phyloP scores from a whole-genome alignment of 2,113 vertebrate genomes.

The Phycodurus eques region DNA sequence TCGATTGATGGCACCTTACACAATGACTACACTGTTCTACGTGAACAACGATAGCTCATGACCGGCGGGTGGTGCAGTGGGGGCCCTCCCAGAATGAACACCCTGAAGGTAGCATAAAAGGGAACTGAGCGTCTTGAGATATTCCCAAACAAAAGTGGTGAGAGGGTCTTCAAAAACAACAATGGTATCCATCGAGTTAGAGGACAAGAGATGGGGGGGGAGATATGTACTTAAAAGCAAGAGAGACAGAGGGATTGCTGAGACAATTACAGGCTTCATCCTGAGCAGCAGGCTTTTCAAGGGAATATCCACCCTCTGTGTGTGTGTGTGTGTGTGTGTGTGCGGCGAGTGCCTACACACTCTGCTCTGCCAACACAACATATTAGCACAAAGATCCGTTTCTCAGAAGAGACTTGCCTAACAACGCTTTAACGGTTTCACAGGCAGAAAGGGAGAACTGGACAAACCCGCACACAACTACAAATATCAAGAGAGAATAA shows the following conservation, averaged over 20 bases:
- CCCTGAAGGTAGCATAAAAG: constrained; percentile 49
- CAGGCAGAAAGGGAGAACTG: constrained; percentile 3
- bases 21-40: constrained; percentile 74
- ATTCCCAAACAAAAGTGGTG: constrained; percentile 43
- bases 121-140: constrained; percentile 52
- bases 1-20: constrained; percentile 14
- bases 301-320: constrained; percentile 70
- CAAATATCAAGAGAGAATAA: background rate
- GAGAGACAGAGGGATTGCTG: constrained; percentile 52
- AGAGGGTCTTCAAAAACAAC: constrained; percentile 39
- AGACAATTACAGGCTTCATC: constrained; percentile 75
- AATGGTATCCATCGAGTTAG: constrained; percentile 43
- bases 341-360: no score
- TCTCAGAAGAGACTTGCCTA: constrained; percentile 24
- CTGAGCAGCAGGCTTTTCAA: constrained; percentile 65
- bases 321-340: background rate
- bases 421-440: constrained; percentile 8
- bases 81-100: constrained; percentile 34
- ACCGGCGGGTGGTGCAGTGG: constrained; percentile 23
- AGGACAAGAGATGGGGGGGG: constrained; percentile 14
- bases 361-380: constrained; percentile 35
- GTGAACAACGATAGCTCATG: constrained; percentile 60
- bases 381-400: constrained; percentile 44
- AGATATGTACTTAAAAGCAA: constrained; percentile 44
- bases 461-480: constrained; percentile 15